Conservation (phyloP, 2,797 vertebrate genomes). For the Garrulus glandarius region DNA sequence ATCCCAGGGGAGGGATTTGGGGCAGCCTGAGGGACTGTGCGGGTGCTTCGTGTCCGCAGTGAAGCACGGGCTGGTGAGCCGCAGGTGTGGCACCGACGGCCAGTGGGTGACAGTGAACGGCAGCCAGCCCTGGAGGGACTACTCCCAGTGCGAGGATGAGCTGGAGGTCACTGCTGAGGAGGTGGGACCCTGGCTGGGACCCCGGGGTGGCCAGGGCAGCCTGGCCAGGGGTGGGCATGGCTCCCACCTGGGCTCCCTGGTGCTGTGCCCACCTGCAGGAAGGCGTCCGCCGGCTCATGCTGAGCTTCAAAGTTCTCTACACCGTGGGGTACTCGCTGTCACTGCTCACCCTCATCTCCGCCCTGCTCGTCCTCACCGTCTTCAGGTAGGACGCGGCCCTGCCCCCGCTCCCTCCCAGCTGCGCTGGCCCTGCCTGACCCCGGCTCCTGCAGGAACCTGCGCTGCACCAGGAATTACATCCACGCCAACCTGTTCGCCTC, state of each 20-base stretch:
- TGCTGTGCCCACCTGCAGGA: background rate
- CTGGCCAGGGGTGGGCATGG: rapidly evolving
- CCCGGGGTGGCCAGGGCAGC: background rate
- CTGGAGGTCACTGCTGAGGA: slow-evolving; percentile 71
- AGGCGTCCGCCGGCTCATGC: slow-evolving; percentile 68
- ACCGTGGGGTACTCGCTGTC: slow-evolving; percentile 83
- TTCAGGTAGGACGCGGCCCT: slow-evolving; percentile 67
- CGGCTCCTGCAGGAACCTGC: slow-evolving; percentile 75
- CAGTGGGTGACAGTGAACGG: slow-evolving; percentile 74
- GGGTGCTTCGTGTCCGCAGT: slow-evolving; percentile 54
- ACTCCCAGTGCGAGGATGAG: slow-evolving; percentile 81
- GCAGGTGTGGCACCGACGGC: slow-evolving; percentile 72
- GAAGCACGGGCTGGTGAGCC: slow-evolving; percentile 75
- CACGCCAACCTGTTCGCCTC: slow-evolving; percentile 86
- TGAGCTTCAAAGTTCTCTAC: slow-evolving; percentile 82
- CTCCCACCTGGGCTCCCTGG: rapidly evolving
- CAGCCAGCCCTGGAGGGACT: slow-evolving; percentile 82
- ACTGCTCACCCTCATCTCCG: slow-evolving; percentile 74
- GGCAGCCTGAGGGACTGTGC: rapidly evolving
- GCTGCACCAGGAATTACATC: slow-evolving; percentile 86
- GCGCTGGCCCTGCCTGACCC: background rate
- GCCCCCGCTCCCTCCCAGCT: rapidly evolving
- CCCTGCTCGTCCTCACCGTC: slow-evolving; percentile 78
- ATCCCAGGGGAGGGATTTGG: background rate
- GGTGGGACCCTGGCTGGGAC: slow-evolving; percentile 72